These are phyloP conservation scores for Catharus bicknelli DNA, from an alignment of 2,113 vertebrate genomes.

Conservation along the genomic window DNA sequence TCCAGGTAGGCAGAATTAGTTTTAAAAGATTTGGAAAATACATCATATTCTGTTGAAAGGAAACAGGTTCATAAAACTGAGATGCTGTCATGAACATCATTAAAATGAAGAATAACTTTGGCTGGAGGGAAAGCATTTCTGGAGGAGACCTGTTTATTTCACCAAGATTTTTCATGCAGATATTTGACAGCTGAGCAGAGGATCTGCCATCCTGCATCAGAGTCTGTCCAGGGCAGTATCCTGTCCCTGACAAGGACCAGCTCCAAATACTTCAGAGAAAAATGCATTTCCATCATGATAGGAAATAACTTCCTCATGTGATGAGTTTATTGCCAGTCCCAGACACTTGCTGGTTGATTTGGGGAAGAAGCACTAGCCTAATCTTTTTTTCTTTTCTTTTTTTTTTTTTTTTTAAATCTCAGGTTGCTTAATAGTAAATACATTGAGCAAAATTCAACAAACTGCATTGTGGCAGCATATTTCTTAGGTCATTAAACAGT, in stretches of 20 bases:
- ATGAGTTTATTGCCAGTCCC: not conserved
- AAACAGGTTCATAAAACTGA: constrained; percentile 39
- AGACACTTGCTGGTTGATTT: not conserved
- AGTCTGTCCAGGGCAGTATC: not conserved
- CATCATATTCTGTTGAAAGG: not conserved
- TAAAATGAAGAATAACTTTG: constrained; percentile 17
- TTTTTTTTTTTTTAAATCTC: not conserved
- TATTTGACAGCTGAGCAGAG: constrained; percentile 17
- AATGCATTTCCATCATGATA: not conserved
- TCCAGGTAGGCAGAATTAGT: not conserved
- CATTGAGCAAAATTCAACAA: not conserved
- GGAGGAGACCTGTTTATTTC: constrained; percentile 17
- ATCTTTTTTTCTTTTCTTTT: not conserved
- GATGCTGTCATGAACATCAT: not conserved
- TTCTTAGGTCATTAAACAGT: not conserved
- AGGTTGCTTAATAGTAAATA: not conserved
- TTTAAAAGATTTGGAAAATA: not conserved
- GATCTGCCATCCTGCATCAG: not conserved
- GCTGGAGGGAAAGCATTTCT: not conserved
- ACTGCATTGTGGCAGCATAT: not conserved
- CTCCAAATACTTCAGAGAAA: not conserved
- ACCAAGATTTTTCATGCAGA: not conserved
- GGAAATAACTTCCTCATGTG: not conserved
- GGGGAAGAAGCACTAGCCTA: not conserved
- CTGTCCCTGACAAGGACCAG: not conserved